These are phyloP conservation scores for Cydia amplana DNA, from an alignment of 1,140 invertebrate species.

Conservation along the genomic window DNA sequence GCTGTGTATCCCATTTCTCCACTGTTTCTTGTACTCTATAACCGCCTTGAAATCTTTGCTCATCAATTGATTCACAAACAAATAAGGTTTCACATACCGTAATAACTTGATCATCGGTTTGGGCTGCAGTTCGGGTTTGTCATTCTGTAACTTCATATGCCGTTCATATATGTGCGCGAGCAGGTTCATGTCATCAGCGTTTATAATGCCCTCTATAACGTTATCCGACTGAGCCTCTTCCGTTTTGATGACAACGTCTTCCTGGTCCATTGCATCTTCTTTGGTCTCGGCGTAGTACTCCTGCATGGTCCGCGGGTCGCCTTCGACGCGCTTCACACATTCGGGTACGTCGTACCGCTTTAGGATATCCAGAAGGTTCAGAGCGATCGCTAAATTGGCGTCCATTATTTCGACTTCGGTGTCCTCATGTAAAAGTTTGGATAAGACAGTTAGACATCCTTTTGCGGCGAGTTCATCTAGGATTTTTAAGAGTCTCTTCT, in stretches of 20 bases:
- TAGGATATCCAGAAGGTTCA: conserved; percentile 80
- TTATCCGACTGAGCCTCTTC: conserved; percentile 49
- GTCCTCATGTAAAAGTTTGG: conserved; percentile 84
- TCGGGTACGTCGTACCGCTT: conserved; percentile 80
- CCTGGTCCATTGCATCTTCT: conserved; percentile 37
- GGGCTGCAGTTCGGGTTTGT: conserved; percentile 35
- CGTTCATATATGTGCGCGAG: conserved; percentile 66
- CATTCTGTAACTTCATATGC: conserved; percentile 55
- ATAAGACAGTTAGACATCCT: conserved; percentile 84
- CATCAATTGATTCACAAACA: conserved; percentile 58
- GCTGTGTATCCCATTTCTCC: conserved; percentile 70
- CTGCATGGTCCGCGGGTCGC: conserved; percentile 52
- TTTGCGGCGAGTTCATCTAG: conserved; percentile 83
- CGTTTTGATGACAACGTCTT: conserved; percentile 36
- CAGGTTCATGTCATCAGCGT: conserved; percentile 65
- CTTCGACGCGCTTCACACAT: conserved; percentile 47
- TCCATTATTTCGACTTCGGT: conserved; percentile 86
- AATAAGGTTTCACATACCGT: conserved; percentile 59
- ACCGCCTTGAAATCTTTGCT: conserved; percentile 60
- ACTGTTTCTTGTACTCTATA: conserved; percentile 67
- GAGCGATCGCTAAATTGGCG: conserved; percentile 80
- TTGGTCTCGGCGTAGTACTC: conserved; percentile 53
- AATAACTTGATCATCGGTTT: conserved; percentile 50
- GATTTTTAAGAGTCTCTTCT: conserved; percentile 83
- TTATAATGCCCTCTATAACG: conserved; percentile 70